phyloP scores from a whole-genome alignment of 92 coral and sea anemone species.

The Muricea muricata region DNA sequence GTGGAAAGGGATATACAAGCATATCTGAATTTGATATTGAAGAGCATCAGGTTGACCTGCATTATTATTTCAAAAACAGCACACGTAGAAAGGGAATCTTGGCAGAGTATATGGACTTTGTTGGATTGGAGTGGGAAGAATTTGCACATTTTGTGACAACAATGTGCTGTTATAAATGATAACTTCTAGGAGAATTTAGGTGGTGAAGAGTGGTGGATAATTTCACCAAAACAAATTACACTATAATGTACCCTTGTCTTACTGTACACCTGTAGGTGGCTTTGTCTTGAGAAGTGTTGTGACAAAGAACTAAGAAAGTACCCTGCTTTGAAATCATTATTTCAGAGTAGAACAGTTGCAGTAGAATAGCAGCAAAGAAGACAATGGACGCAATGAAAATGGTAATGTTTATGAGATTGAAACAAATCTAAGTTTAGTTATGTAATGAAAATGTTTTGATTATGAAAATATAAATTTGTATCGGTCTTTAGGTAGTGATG shows the following conservation, averaged over 20 bases:
- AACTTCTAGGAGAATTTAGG: no score
- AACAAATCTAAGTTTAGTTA: no score
- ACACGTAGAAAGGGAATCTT: conserved; percentile 50
- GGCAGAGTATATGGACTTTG: conserved; percentile 39
- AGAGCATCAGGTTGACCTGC: conserved; percentile 52
- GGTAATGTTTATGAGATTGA: no score
- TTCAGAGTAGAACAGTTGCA: conserved; percentile 42
- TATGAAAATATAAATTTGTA: no score
- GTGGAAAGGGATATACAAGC: conserved; percentile 39
- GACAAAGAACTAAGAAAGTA: conserved; percentile 51
- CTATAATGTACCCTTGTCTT: neutral
- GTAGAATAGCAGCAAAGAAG: conserved; percentile 29
- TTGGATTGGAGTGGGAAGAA: conserved; percentile 51
- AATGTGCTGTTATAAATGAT: no score
- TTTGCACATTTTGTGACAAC: conserved; percentile 25
- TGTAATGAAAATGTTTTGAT: no score
- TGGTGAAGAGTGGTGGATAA: no score
- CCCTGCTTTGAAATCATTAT: conserved; percentile 39
- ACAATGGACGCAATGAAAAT: neutral
- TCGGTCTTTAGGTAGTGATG: conserved; percentile 26
- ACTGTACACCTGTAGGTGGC: no score
- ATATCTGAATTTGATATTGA: conserved; percentile 49
- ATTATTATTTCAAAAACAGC: conserved; percentile 45
- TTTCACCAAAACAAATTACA: neutral
- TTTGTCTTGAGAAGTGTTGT: conserved; percentile 42